These are phyloP conservation scores for Drosophila auraria DNA, from an alignment of 1,140 invertebrate genomes.

Conservation along the genomic window DNA sequence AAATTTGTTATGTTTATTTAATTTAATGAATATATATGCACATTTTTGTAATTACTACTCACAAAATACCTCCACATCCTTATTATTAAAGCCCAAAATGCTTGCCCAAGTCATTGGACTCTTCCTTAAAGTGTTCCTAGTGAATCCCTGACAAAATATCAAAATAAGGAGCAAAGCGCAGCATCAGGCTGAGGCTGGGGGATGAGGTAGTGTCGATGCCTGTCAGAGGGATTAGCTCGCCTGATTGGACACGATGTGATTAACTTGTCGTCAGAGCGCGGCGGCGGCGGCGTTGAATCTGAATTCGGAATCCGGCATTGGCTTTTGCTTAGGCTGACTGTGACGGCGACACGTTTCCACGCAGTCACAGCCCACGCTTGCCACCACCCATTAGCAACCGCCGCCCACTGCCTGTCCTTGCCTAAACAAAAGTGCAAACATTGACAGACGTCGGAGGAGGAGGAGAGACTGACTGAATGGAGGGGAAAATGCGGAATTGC, in stretches of 20 bases:
- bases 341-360: slow-evolving; percentile 53
- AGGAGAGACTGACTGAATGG: background rate
- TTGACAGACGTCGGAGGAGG: slow-evolving; percentile 25
- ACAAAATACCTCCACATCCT: too few relatives aligned
- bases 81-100: background rate
- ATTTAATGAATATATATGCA: too few relatives aligned
- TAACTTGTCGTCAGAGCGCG: slow-evolving; percentile 68
- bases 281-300: slow-evolving; percentile 36
- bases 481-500: slow-evolving; percentile 13
- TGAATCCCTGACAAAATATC: slow-evolving; percentile 14
- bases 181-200: background rate
- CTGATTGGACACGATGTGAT: slow-evolving; percentile 82
- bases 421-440: slow-evolving; percentile 62
- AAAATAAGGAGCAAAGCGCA: slow-evolving; percentile 19
- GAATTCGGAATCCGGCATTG: slow-evolving; percentile 22
- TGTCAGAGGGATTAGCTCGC: slow-evolving; percentile 68
- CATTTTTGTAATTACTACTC: background rate
- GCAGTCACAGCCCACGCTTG: background rate
- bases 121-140: background rate
- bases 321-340: slow-evolving; percentile 25
- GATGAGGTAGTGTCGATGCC: slow-evolving; percentile 25
- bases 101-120: background rate
- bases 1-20: too few relatives aligned
- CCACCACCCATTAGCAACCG: slow-evolving; percentile 3
- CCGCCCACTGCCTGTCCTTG: slow-evolving; percentile 17